phyloP scores from a whole-genome alignment of 2,113 vertebrate genomes.

The Coreoperca whiteheadi region DNA sequence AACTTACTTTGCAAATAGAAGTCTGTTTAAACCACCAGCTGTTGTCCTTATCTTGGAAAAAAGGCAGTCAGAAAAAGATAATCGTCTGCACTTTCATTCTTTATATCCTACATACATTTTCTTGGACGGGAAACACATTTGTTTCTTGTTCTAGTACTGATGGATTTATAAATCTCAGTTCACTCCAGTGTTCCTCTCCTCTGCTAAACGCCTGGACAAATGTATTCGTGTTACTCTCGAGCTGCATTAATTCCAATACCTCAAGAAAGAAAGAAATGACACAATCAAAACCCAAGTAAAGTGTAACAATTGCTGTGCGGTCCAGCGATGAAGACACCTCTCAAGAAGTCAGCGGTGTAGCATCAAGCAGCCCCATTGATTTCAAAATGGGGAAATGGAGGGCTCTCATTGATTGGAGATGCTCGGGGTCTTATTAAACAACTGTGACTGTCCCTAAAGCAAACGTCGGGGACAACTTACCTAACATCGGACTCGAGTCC shows the following conservation, averaged over 20 bases:
- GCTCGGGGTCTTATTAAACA: slow-evolving; percentile 85
- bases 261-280: background rate
- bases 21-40: background rate
- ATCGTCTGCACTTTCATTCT: background rate
- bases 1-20: background rate
- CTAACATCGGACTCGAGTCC: slow-evolving; percentile 80
- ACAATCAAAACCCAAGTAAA: slow-evolving; percentile 44
- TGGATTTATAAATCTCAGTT: background rate
- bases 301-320: slow-evolving; percentile 34
- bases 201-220: background rate
- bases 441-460: slow-evolving; percentile 79
- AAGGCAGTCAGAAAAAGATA: background rate
- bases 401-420: slow-evolving; percentile 82
- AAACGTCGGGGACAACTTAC: slow-evolving; percentile 75
- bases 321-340: slow-evolving; percentile 58
- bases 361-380: slow-evolving; percentile 83
- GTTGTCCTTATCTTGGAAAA: background rate
- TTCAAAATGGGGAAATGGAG: slow-evolving; percentile 73
- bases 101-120: background rate
- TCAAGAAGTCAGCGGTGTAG: slow-evolving; percentile 70
- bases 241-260: slow-evolving; percentile 15
- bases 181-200: background rate
- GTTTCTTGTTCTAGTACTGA: background rate
- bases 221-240: background rate
- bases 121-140: background rate